Evolutionary conservation across 2,888 invertebrate species (phyloP).

Genomic region (Acleris cristana): DNA sequence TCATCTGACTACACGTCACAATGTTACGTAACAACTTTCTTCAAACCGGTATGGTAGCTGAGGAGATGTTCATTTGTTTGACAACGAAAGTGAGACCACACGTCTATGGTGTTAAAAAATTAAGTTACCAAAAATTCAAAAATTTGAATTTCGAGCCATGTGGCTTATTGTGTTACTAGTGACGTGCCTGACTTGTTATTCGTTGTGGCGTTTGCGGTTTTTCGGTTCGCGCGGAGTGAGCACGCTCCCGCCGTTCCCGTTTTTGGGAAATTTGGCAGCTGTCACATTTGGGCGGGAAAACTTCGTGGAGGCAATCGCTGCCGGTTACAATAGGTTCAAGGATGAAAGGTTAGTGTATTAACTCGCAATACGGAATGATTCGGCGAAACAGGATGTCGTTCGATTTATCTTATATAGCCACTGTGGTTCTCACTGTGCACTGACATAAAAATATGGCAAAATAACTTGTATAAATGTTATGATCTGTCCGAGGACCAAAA

Average conservation of each 20-base stretch:
- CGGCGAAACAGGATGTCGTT: no score
- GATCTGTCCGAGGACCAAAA: no score
- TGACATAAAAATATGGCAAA: no score
- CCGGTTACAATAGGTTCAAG: constrained; percentile 61
- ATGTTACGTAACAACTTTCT: constrained; percentile 48
- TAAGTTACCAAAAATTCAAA: neutral
- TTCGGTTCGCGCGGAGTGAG: constrained; percentile 59
- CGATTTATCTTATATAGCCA: no score
- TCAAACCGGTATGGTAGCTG: constrained; percentile 42
- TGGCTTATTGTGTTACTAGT: constrained; percentile 53
- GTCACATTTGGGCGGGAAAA: constrained; percentile 63
- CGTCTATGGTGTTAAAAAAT: constrained; percentile 8
- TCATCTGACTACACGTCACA: constrained; percentile 21
- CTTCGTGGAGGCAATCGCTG: constrained; percentile 63
- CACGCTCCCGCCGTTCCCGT: constrained; percentile 58
- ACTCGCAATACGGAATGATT: no score
- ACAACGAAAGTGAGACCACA: constrained; percentile 37
- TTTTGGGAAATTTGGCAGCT: constrained; percentile 65
- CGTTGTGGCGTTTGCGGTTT: constrained; percentile 54
- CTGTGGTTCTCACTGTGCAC: no score
- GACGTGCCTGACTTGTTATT: constrained; percentile 55
- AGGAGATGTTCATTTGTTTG: constrained; percentile 38
- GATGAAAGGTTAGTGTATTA: constrained; percentile 56
- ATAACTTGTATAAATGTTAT: no score
- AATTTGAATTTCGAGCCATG: constrained; percentile 35